Percentiles rank a stretch among this genome's conserved stretches.
phyloP scores from a whole-genome alignment of 2,797 vertebrate species.

The Manis javanica region DNA sequence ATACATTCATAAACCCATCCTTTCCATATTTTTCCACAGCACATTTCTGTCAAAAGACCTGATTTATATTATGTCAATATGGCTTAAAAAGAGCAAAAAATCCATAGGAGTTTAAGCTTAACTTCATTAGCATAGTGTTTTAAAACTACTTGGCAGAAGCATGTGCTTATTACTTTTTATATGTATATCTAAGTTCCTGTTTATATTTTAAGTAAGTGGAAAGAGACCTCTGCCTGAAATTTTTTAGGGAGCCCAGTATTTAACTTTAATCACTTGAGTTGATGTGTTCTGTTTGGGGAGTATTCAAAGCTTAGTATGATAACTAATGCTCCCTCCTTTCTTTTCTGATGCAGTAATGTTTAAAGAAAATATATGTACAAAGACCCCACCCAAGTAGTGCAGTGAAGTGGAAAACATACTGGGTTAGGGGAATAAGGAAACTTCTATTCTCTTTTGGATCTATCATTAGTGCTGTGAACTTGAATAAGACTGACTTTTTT shows the following conservation, averaged over 20 bases:
- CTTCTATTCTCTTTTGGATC: neutral
- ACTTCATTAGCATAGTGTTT: conserved; percentile 35
- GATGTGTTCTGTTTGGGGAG: conserved; percentile 8
- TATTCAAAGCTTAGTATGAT: neutral
- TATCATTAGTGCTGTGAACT: neutral
- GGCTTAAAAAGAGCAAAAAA: conserved; percentile 56
- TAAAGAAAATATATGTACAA: neutral
- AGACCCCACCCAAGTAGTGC: neutral
- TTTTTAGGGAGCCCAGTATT: conserved; percentile 33
- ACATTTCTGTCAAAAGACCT: conserved; percentile 51
- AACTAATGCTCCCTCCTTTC: neutral
- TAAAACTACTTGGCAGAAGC: neutral
- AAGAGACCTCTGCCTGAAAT: conserved; percentile 39
- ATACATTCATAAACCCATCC: conserved; percentile 55
- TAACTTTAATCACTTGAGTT: conserved; percentile 56
- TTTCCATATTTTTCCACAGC: neutral
- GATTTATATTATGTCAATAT: conserved; percentile 10
- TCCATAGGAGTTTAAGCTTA: neutral
- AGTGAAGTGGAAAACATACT: neutral
- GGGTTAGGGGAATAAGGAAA: neutral
- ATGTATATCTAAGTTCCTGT: neutral
- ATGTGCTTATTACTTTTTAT: neutral
- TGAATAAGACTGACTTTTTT: conserved; percentile 36
- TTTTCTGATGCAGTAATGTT: neutral
- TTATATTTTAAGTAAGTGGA: conserved; percentile 30